Conservation (phyloP, 2,888 invertebrate genomes). For the Creontiades dilutus region DNA sequence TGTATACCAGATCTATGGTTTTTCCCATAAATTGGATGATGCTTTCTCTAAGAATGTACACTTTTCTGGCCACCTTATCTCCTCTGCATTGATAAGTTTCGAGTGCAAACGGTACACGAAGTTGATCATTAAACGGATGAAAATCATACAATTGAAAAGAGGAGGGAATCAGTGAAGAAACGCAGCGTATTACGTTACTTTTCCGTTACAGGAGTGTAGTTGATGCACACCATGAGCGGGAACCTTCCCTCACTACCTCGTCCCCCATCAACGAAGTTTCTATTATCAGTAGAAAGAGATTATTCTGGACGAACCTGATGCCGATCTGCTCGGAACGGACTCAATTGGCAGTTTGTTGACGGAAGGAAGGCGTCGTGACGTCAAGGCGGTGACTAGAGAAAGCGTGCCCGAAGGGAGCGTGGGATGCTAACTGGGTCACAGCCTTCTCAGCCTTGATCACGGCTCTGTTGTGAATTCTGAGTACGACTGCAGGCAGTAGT, state of each 20-base stretch:
- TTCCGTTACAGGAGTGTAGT: too few species aligned
- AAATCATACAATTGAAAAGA: too few species aligned
- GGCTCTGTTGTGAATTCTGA: neutral
- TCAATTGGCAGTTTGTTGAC: constrained; percentile 64
- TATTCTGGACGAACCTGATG: neutral
- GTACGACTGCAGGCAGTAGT: neutral
- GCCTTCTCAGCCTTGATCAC: constrained; percentile 25
- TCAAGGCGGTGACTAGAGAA: constrained; percentile 43
- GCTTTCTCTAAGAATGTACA: too few species aligned
- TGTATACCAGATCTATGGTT: too few species aligned
- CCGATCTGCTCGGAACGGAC: constrained; percentile 11
- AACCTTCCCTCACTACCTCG: neutral
- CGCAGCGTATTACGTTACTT: too few species aligned
- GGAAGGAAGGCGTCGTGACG: constrained; percentile 62
- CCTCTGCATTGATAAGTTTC: too few species aligned
- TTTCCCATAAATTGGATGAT: too few species aligned
- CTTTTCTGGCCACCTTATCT: too few species aligned
- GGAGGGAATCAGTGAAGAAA: too few species aligned
- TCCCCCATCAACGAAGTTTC: neutral
- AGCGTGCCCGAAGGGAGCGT: constrained; percentile 50
- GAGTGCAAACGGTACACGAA: too few species aligned
- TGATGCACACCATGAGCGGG: too few species aligned
- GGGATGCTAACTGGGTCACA: constrained; percentile 62
- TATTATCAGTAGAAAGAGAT: neutral
- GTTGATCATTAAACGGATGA: too few species aligned